Evolutionary conservation across 2,113 vertebrate species (phyloP).

Genomic region (human): GRCh38 chr4:187141501-187142000

Average conservation of each 20-base stretch:
- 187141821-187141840: neutral
- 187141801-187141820: neutral
- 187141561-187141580: slow-evolving; percentile 4
- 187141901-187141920: neutral
- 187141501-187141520: slow-evolving; percentile 45
- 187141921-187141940: neutral
- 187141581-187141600: slow-evolving; percentile 62
- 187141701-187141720: neutral
- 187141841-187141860: slow-evolving; percentile 24
- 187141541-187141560: neutral
- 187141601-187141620: neutral
- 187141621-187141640: slow-evolving; percentile 39
- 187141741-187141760: slow-evolving; percentile 35
- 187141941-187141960: neutral
- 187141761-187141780: neutral
- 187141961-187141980: neutral
- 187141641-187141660: neutral
- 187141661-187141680: neutral
- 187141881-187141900: neutral
- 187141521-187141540: neutral
- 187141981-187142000: neutral
- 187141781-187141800: neutral
- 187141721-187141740: slow-evolving; percentile 26
- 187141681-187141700: neutral
- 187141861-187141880: neutral